phyloP scores from a whole-genome alignment of 2,113 vertebrate species.

The Gymnobelideus leadbeateri region DNA sequence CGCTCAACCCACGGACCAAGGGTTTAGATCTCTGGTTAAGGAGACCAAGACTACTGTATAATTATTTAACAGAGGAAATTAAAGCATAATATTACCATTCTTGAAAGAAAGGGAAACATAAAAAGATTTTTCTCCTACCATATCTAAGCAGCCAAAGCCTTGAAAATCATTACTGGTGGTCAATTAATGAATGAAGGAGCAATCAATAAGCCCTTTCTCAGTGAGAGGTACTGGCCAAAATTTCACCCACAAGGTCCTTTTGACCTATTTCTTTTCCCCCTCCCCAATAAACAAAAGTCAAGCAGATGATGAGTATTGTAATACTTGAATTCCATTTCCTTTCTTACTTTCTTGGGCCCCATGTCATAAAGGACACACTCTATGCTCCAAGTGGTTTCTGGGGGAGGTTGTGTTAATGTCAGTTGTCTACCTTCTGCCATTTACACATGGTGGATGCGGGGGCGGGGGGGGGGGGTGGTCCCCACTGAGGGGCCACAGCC shows the following conservation, averaged over 20 bases:
- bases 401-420: background rate
- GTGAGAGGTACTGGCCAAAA: background rate
- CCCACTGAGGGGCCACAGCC: background rate
- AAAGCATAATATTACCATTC: background rate
- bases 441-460: too few species aligned
- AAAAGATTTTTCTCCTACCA: background rate
- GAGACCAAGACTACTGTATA: background rate
- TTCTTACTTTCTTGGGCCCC: background rate
- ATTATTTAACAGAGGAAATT: background rate
- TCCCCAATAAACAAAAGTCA: background rate
- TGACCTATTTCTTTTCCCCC: background rate
- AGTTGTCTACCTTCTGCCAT: background rate
- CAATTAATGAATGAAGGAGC: background rate
- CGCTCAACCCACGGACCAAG: background rate
- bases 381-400: too few species aligned
- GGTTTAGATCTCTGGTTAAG: background rate
- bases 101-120: background rate
- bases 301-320: too few species aligned
- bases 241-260: background rate
- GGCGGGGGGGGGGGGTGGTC: too few species aligned
- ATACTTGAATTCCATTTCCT: background rate
- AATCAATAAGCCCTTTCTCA: fast-evolving
- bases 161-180: background rate
- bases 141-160: background rate
- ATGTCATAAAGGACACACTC: background rate